phyloP scores from a whole-genome alignment of 2,797 vertebrate species.

The Etheostoma nigrum region DNA sequence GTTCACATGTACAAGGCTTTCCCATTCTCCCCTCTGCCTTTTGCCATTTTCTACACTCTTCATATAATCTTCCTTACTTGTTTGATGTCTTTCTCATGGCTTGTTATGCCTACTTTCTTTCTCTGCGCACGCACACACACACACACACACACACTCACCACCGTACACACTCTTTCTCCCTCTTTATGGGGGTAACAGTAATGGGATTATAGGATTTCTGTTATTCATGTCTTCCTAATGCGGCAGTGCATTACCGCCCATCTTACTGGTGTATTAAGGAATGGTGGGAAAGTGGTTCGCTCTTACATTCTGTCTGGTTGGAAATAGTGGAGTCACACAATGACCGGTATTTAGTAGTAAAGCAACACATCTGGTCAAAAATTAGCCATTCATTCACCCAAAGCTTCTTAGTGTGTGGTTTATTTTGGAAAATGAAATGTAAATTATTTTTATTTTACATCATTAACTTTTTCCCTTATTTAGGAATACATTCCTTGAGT shows the following conservation, averaged over 20 bases:
- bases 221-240: constrained; percentile 70
- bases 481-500: background rate
- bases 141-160: background rate
- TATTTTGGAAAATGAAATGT: background rate
- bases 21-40: background rate
- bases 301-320: constrained; percentile 23
- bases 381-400: constrained; percentile 35
- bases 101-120: constrained; percentile 6
- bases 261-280: constrained; percentile 71
- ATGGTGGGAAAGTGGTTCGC: constrained; percentile 28
- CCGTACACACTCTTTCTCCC: constrained; percentile 15
- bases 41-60: background rate
- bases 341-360: constrained; percentile 2
- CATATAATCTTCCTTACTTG: constrained; percentile 5
- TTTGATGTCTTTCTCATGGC: constrained; percentile 23
- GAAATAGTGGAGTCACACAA: constrained; percentile 43
- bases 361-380: constrained; percentile 37
- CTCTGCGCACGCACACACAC: background rate
- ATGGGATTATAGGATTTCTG: constrained; percentile 81
- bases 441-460: background rate
- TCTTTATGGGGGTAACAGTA: constrained; percentile 56
- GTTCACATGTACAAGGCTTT: background rate
- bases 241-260: constrained; percentile 51
- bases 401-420: constrained; percentile 17
- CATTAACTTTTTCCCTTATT: background rate